Evolutionary conservation across 2,888 invertebrate species (phyloP).

Genomic region (Heliconius ismenius): DNA sequence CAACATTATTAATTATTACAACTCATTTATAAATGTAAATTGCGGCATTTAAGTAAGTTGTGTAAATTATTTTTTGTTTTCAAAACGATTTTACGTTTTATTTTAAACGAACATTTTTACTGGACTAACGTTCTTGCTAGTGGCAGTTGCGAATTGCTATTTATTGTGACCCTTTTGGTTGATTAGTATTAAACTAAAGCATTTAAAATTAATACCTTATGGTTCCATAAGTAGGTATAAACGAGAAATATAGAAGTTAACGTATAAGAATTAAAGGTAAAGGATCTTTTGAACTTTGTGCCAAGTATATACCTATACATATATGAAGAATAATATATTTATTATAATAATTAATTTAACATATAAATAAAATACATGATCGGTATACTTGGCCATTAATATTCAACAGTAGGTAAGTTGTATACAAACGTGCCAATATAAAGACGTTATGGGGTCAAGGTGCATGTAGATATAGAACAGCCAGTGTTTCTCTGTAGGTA

Average conservation of each 20-base stretch:
- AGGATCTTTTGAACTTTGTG: neutral
- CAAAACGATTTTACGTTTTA: neutral
- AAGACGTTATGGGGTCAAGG: constrained; percentile 49
- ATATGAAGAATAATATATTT: neutral
- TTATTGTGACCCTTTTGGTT: neutral
- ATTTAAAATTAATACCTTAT: neutral
- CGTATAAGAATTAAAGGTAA: neutral
- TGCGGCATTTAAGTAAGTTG: neutral
- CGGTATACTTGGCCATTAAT: neutral
- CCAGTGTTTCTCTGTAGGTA: constrained; percentile 18
- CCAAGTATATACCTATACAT: neutral
- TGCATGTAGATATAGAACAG: constrained; percentile 44
- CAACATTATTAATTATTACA: constrained; percentile 17
- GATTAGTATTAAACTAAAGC: neutral
- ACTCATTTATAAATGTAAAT: constrained; percentile 21
- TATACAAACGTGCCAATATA: constrained; percentile 39
- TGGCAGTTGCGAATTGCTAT: neutral
- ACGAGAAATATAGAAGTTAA: neutral
- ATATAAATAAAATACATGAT: neutral
- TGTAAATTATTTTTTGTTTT: neutral
- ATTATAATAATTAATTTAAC: neutral
- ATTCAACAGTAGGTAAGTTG: constrained; percentile 18
- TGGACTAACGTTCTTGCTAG: neutral
- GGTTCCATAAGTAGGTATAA: neutral
- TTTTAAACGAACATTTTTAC: neutral